Evolutionary conservation across 1,140 invertebrate species (phyloP).

Genomic region (Sesamia nonagrioides): DNA sequence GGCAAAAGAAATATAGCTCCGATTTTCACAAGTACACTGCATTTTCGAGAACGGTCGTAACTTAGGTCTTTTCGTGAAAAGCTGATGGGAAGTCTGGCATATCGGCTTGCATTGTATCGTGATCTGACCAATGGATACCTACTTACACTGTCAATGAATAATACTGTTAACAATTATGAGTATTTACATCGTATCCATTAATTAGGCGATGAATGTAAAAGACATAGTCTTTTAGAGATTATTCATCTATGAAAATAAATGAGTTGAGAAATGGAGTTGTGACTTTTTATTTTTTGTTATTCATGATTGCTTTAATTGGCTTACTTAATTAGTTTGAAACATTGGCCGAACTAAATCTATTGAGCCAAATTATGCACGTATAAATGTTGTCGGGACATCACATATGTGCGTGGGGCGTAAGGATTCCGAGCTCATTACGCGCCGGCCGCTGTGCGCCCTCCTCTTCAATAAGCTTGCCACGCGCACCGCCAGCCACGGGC

Average conservation of each 20-base stretch:
- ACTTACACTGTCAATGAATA: background rate
- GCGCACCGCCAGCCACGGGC: too few species aligned
- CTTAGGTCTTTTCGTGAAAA: background rate
- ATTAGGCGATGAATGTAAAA: constrained; percentile 54
- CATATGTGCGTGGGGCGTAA: too few species aligned
- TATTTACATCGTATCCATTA: constrained; percentile 54
- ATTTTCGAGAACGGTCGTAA: background rate
- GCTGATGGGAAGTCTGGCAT: background rate
- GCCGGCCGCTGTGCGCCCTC: too few species aligned
- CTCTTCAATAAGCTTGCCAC: too few species aligned
- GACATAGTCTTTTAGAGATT: constrained; percentile 65
- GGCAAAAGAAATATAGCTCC: too few species aligned
- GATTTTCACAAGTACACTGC: background rate
- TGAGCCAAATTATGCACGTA: too few species aligned
- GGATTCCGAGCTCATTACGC: too few species aligned
- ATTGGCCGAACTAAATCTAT: background rate
- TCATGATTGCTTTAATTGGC: too few species aligned
- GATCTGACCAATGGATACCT: background rate
- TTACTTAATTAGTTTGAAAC: background rate
- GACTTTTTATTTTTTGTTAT: background rate
- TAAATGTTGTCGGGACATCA: too few species aligned
- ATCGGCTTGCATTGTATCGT: background rate
- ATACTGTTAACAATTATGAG: constrained; percentile 28
- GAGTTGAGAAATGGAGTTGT: constrained; percentile 33
- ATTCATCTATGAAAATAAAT: constrained; percentile 55